Evolutionary conservation across 2,888 invertebrate genomes (phyloP).

Genomic region (Parnassius mnemosyne): DNA sequence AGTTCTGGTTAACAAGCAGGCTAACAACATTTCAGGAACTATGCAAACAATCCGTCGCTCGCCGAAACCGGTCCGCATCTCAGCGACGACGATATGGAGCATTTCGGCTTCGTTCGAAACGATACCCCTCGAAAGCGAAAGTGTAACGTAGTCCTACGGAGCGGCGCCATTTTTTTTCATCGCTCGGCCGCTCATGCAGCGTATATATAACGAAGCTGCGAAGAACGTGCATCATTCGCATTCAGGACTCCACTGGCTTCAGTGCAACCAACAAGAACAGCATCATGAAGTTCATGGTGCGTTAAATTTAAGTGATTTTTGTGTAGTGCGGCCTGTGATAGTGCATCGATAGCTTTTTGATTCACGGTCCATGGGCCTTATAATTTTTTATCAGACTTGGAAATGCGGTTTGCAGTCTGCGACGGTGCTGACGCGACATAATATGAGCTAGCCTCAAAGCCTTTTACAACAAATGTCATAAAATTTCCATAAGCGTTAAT

Average conservation of each 20-base stretch:
- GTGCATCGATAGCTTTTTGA: conserved; percentile 33
- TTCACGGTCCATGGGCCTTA: conserved; percentile 45
- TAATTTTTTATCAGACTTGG: conserved; percentile 48
- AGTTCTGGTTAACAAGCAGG: not conserved
- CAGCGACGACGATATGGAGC: conserved; percentile 55
- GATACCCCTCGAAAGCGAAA: conserved; percentile 77
- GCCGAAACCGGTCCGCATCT: conserved; percentile 37
- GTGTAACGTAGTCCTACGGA: conserved; percentile 75
- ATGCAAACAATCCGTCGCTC: conserved; percentile 26
- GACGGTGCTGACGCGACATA: not conserved
- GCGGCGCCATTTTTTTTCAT: conserved; percentile 66
- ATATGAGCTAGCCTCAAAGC: not conserved
- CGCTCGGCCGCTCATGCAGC: conserved; percentile 72
- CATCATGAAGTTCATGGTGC: conserved; percentile 80
- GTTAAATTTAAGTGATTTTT: conserved; percentile 42
- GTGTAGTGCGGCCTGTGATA: conserved; percentile 37
- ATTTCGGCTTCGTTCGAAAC: conserved; percentile 51
- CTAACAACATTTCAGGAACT: conserved; percentile 36
- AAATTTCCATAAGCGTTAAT: not conserved
- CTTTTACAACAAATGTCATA: not conserved
- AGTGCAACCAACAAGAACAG: conserved; percentile 76
- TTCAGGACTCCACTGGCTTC: conserved; percentile 78
- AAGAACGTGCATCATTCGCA: conserved; percentile 77
- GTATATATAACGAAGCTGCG: conserved; percentile 74
- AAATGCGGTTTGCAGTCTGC: conserved; percentile 33